Evolutionary conservation across 2,113 vertebrate genomes (phyloP).

Genomic region (Brienomyrus brachyistius): DNA sequence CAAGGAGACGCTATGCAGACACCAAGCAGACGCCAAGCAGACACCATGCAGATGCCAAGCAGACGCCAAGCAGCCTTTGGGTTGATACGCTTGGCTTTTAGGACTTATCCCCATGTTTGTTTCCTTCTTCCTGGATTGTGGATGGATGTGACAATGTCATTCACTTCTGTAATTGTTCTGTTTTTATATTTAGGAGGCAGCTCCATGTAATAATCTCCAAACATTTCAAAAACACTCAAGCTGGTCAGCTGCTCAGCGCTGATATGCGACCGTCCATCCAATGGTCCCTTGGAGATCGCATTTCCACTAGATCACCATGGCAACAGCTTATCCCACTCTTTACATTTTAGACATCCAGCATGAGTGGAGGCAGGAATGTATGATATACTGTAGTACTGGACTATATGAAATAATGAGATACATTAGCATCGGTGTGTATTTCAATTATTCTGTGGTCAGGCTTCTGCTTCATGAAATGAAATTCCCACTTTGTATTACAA

Average conservation of each 20-base stretch:
- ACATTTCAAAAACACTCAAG: neutral
- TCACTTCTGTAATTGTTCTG: neutral
- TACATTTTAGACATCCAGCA: neutral
- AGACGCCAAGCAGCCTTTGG: neutral
- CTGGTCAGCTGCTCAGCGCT: neutral
- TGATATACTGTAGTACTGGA: neutral
- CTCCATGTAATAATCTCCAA: neutral
- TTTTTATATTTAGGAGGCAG: neutral
- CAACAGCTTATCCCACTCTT: conserved; percentile 23
- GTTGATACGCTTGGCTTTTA: neutral
- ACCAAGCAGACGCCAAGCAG: too few species aligned
- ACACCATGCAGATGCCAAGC: too few species aligned
- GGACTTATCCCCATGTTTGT: neutral
- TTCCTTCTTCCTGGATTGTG: neutral
- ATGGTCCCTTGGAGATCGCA: conserved; percentile 29
- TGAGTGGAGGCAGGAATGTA: neutral
- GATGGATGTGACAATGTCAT: neutral
- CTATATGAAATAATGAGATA: neutral
- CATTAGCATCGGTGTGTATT: neutral
- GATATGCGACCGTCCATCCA: neutral
- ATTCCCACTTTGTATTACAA: neutral
- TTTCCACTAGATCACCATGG: conserved; percentile 36
- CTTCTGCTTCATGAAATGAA: neutral
- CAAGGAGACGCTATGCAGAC: too few species aligned
- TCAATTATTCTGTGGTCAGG: neutral